Base-by-base conservation (phyloP, 2,797 vertebrate genomes). In the Siniperca obscura region DNA sequence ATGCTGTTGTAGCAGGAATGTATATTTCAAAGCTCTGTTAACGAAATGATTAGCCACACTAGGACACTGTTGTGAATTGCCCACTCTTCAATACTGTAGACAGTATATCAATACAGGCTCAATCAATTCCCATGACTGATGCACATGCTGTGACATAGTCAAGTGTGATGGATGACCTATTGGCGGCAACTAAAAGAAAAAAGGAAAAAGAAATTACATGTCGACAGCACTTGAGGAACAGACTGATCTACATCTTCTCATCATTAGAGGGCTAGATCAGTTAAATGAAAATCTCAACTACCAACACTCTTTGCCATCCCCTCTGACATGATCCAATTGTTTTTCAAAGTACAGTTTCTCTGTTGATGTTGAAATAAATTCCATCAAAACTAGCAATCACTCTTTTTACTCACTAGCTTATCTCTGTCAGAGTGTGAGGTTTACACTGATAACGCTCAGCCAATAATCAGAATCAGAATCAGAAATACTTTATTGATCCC, bases 81-180 rank as follows among this genome's bases (percentile, higher is more conserved):
- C 38, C n/a, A 55, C 68, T 82, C 70, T 64, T 73, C 73, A 76
- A 48, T 77, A 72, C n/a, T 52, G 57, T 38, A 67, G 60, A 71
- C 36, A 59, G 53, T 13, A 44, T 60, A 86, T 87, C 83, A 81
- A 77, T 81, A 70, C 14, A 42, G 38, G 59, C 70, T 78, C 44
- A 82, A 65, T 70, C 80, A 76, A 82, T 79, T 82, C 56, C 64
- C 73, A 76, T 84, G 79, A 84, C 30, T 84, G 81, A 79, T 48
- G 7, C 53, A 73, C 62, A 78, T 81, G 53, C 74, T 72, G 65
- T 76, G 27, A 56, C 48, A 80, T 48, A 76, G 59, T 70, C 53
- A 78, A 80, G 72, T 67, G 65, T 81, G 80, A 87, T 73, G 14
- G 77, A 87, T 80, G 57, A 76, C 74, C 72, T 42, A 50, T 40